A percentile compares a stretch with the other conserved stretches of the same genome.
phyloP scores from a whole-genome alignment of 1,140 invertebrate species.

The Neuroterus valhalla region DNA sequence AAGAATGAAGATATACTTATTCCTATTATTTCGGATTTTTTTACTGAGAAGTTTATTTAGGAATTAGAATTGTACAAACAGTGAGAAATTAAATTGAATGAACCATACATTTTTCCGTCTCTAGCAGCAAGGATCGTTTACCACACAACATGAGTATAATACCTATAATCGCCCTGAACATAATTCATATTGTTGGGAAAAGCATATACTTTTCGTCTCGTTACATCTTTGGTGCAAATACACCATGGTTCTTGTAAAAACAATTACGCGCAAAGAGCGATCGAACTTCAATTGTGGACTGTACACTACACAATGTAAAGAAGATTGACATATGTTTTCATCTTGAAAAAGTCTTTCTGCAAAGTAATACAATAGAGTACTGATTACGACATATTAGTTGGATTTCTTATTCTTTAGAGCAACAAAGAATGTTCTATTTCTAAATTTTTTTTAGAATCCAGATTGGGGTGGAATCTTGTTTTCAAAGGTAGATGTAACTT shows the following conservation, averaged over 20 bases:
- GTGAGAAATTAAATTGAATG: slow-evolving; percentile 52
- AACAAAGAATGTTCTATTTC: too few species aligned
- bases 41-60: not conserved
- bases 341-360: too few species aligned
- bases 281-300: not conserved
- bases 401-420: too few species aligned
- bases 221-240: slow-evolving; percentile 49
- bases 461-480: too few species aligned
- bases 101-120: slow-evolving; percentile 55
- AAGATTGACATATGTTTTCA: too few species aligned
- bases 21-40: not conserved
- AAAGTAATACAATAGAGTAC: too few species aligned
- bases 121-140: slow-evolving; percentile 54
- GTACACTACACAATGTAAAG: too few species aligned
- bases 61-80: slow-evolving; percentile 8
- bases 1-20: too few species aligned
- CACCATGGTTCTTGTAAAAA: not conserved
- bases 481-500: not conserved
- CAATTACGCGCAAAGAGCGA: not conserved
- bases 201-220: slow-evolving; percentile 58
- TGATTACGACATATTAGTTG: too few species aligned
- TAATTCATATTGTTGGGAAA: slow-evolving; percentile 66
- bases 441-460: too few species aligned
- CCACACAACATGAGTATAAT: slow-evolving; percentile 63
- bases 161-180: slow-evolving; percentile 64